These are phyloP conservation scores for Gambelia wislizenii DNA, from an alignment of 2,797 vertebrate species.

Conservation along the genomic window DNA sequence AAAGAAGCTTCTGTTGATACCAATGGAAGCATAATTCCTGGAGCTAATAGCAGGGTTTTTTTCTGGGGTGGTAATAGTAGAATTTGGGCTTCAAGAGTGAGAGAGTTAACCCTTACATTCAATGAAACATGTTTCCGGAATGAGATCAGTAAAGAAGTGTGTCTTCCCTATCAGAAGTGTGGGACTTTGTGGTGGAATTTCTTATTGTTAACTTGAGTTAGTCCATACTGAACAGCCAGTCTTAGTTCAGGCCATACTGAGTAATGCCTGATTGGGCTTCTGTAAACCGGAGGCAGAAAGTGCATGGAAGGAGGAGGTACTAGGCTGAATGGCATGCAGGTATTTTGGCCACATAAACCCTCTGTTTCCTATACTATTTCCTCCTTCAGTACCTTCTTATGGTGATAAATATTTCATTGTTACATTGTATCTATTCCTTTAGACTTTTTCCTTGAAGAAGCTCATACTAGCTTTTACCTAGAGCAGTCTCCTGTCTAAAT, in stretches of 20 bases:
- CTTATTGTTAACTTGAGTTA: neutral
- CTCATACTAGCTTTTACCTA: neutral
- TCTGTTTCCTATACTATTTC: neutral
- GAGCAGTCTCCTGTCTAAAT: neutral
- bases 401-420: neutral
- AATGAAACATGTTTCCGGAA: neutral
- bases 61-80: accelerated
- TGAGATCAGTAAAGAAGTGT: neutral
- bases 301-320: neutral
- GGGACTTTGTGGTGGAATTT: neutral
- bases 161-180: neutral
- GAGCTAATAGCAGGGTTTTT: neutral
- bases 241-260: neutral
- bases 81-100: neutral
- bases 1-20: neutral
- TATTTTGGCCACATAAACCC: neutral
- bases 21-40: neutral
- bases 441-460: neutral
- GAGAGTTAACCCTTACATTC: neutral
- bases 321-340: too few relatives aligned
- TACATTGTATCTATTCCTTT: neutral
- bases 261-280: neutral
- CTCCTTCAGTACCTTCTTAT: neutral
- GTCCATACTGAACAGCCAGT: neutral
- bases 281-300: neutral